Evolutionary conservation across 2,113 vertebrate species (phyloP).

Genomic region (Strix aluco): DNA sequence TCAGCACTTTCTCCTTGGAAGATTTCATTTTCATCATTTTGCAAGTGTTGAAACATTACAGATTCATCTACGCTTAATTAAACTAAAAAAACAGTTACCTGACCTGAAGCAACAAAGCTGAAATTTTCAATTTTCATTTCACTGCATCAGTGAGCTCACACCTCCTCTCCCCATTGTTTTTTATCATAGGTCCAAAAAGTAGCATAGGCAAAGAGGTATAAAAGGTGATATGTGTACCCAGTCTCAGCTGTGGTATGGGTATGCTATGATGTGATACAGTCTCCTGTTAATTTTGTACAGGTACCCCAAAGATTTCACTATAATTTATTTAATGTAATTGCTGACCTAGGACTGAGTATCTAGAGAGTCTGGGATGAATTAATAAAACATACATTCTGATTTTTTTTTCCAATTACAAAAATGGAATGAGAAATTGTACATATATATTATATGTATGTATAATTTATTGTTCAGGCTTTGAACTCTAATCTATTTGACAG

Average conservation of each 20-base stretch:
- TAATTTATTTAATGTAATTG: neutral
- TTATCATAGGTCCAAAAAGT: neutral
- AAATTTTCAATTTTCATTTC: neutral
- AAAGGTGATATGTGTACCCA: neutral
- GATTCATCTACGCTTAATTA: neutral
- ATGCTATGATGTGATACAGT: neutral
- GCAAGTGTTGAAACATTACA: neutral
- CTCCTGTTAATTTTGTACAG: neutral
- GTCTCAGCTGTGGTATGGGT: neutral
- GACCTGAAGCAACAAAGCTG: neutral
- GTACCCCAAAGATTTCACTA: neutral
- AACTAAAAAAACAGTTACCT: neutral
- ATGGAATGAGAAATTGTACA: neutral
- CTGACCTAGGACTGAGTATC: neutral
- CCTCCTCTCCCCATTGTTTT: neutral
- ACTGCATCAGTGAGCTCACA: neutral
- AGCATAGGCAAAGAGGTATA: neutral
- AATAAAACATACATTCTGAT: neutral
- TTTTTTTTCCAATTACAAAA: neutral
- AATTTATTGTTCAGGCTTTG: constrained; percentile 18
- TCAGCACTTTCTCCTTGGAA: neutral
- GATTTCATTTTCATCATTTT: neutral
- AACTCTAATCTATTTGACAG: neutral
- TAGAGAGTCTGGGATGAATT: neutral
- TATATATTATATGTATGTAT: neutral